Percentiles rank a stretch among this genome's conserved stretches.
These are phyloP conservation scores for Monopis laevigella DNA, from an alignment of 2,888 invertebrate species.

Conservation along the genomic window DNA sequence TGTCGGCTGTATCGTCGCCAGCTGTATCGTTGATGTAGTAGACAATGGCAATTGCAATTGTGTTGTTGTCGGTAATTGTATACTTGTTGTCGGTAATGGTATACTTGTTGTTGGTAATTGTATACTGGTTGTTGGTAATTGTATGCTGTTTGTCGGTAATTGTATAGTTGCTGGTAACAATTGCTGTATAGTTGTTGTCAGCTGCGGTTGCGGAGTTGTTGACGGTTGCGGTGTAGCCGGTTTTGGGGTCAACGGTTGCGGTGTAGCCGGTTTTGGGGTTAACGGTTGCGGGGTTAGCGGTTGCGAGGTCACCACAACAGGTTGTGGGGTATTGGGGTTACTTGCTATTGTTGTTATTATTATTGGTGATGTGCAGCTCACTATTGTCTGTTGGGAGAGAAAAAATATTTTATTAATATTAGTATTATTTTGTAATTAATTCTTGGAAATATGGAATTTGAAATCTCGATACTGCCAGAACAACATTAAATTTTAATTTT, in stretches of 20 bases:
- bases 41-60: too few species aligned
- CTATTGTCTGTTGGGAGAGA: neutral
- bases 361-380: slow-evolving; percentile 1
- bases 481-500: too few species aligned
- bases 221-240: neutral
- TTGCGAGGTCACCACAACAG: neutral
- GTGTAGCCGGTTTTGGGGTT: neutral
- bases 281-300: neutral
- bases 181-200: too few species aligned
- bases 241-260: neutral
- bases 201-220: neutral
- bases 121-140: too few species aligned
- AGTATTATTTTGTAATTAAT: too few species aligned
- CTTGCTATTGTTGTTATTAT: neutral
- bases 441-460: too few species aligned
- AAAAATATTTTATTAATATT: neutral
- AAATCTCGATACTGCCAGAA: too few species aligned
- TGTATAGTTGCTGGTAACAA: too few species aligned
- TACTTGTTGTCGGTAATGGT: too few species aligned
- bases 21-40: neutral
- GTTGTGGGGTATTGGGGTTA: slow-evolving; percentile 20
- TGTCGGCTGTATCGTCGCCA: neutral
- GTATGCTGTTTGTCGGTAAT: too few species aligned
- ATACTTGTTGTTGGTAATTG: too few species aligned
- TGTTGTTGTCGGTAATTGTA: too few species aligned